Base-by-base conservation (phyloP, 92 coral and sea anemone genomes). In the Paramuricea clavata region DNA sequence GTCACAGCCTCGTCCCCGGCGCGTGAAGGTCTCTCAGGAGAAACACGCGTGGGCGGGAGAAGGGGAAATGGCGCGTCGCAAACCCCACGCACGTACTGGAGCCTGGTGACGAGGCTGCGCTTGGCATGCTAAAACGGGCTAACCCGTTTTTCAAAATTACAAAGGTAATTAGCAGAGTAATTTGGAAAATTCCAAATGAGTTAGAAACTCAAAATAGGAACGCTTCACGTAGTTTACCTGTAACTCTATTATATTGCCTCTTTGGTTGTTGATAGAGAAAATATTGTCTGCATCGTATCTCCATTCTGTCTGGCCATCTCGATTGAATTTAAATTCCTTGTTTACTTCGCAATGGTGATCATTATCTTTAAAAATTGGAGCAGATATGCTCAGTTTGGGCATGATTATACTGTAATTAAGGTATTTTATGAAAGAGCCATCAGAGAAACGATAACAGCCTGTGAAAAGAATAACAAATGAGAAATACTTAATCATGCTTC, bases 361-460 rank as follows among this genome's bases (percentile, higher is more conserved):
- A 60, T 76, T 76, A 2, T 50, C 12, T 13, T 49, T 27, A 32
- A 76, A 76, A 50, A 76, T 76, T 13, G 82, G 82, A n/a, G 82
- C 82, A 2, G 47, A 52, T 11, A 76, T 54, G 12, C 28, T 17
- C 17, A 13, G 28, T 17, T 26, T 52, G 17, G 59, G n/a, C n/a
- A n/a, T n/a, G n/a, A 13, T 15, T 25, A 23, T 3, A 34, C 28
- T n/a, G 42, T 76, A n/a, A 6, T 28, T 13, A 13, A 28, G 41
- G 60, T 42, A 28, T 19, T 15, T 74, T 8, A 74, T 12, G 7
- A 76, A 54, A 5, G 82, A 76, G 33, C 67, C 82, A 26, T 76
- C 69, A 19, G 82, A 5, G 31, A 49, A 76, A 27, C 82, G 82
- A 39, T 76, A 76, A 28, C 82, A 76, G 6, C 82, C 82, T 76